Evolutionary conservation across 2,797 vertebrate genomes (phyloP).

Genomic region (Halcyon chelicuti): DNA sequence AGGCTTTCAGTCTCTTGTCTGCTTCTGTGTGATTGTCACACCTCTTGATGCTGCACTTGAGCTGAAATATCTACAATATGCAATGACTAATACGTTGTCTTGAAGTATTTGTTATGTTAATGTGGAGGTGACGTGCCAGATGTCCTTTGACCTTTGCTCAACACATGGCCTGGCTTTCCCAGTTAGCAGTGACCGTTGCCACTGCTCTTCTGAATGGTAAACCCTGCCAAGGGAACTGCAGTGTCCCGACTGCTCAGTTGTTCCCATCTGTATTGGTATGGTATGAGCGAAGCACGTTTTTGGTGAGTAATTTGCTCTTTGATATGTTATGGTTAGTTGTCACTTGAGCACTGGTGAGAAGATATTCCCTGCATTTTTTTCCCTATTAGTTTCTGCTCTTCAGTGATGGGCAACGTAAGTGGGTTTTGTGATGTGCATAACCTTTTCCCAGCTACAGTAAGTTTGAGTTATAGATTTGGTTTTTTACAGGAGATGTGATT

Average conservation of each 20-base stretch:
- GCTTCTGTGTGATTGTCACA: background rate
- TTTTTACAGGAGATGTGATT: background rate
- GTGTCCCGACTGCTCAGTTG: background rate
- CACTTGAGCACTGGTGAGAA: background rate
- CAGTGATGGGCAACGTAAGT: background rate
- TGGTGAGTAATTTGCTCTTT: background rate
- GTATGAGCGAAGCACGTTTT: background rate
- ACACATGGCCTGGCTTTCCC: accelerated
- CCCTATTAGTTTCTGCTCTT: background rate
- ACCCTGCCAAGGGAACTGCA: background rate
- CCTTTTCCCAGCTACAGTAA: background rate
- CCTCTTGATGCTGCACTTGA: background rate
- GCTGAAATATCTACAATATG: background rate
- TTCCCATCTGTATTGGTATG: background rate
- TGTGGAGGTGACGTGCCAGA: background rate
- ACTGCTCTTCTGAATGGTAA: background rate
- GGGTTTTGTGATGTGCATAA: background rate
- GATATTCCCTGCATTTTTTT: background rate
- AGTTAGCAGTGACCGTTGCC: background rate
- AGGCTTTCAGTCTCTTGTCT: background rate
- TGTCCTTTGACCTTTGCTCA: background rate
- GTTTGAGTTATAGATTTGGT: background rate
- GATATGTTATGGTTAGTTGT: background rate
- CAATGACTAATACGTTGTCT: background rate
- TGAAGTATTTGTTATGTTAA: background rate